These are phyloP conservation scores for Stenotaenia linearis DNA, from an alignment of 2,888 invertebrate species.

Conservation along the genomic window DNA sequence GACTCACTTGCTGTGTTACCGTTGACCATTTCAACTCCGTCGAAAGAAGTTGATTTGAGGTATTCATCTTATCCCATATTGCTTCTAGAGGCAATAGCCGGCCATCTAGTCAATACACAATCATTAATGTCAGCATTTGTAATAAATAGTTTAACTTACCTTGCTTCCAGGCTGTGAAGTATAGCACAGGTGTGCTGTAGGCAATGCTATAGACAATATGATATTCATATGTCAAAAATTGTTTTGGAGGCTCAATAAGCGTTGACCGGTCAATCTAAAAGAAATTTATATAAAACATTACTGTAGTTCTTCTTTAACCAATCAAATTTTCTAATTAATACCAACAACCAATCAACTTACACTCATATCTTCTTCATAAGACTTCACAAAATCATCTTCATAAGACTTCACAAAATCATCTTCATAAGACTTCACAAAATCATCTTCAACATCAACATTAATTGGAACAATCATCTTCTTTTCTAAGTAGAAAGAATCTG, in stretches of 20 bases:
- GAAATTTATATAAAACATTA: not conserved
- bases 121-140: no score
- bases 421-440: no score
- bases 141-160: no score
- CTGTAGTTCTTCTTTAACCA: not conserved
- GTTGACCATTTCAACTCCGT: not conserved
- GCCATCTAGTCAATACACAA: not conserved
- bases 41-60: not conserved
- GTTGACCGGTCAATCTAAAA: not conserved
- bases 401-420: no score
- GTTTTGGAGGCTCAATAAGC: not conserved
- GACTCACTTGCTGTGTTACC: not conserved
- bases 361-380: not conserved
- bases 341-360: not conserved
- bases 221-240: not conserved
- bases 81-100: not conserved
- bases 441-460: not conserved
- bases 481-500: not conserved
- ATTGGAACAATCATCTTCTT: not conserved
- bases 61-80: not conserved
- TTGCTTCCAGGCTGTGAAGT: not conserved
- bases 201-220: not conserved
- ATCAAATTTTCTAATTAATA: not conserved
- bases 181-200: not conserved
- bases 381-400: no score